phyloP scores from a whole-genome alignment of 1,140 invertebrate genomes.

The Portunus trituberculatus region DNA sequence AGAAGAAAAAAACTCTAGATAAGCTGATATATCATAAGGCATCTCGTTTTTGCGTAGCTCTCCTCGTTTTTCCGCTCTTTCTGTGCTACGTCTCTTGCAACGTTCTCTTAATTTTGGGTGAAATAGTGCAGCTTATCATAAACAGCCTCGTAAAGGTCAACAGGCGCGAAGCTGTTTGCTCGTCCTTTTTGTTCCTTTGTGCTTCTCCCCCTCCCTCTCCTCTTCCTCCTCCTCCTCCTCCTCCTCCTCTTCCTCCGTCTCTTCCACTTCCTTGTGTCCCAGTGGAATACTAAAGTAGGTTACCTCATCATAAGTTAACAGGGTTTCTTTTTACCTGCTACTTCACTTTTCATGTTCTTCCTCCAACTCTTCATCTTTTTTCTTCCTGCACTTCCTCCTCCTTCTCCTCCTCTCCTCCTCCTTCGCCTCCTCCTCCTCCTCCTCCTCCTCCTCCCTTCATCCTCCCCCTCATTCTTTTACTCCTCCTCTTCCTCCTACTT shows the following conservation, averaged over 20 bases:
- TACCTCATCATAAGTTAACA: background rate
- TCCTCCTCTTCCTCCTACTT: background rate
- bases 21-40: background rate
- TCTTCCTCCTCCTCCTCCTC: background rate
- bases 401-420: background rate
- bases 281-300: background rate
- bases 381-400: background rate
- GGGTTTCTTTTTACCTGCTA: background rate
- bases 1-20: too few relatives aligned
- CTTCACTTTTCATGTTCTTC: background rate
- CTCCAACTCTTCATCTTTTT: background rate
- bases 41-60: background rate
- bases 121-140: too few relatives aligned
- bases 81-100: too few relatives aligned
- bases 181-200: background rate
- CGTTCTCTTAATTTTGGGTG: too few relatives aligned
- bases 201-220: background rate
- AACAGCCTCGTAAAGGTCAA: too few relatives aligned
- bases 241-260: background rate
- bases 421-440: background rate
- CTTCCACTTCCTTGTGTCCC: background rate
- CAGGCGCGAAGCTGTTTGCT: too few relatives aligned
- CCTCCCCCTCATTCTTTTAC: background rate
- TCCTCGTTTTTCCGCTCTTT: too few relatives aligned
- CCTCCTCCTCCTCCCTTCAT: background rate